Conservation (phyloP, 2,888 invertebrate genomes). For the Allolobophora icterica region DNA sequence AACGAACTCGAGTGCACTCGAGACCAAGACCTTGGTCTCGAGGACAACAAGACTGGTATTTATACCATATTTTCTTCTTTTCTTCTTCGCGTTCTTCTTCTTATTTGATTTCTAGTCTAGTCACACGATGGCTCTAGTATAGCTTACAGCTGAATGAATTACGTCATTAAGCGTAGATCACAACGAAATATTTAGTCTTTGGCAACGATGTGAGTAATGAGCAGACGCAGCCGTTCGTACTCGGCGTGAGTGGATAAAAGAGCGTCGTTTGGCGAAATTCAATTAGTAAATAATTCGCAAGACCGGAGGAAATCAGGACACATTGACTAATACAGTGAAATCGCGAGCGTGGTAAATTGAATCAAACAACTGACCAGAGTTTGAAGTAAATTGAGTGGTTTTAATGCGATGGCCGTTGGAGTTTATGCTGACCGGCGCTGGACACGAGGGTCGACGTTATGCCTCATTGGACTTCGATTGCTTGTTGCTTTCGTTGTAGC, state of each 20-base stretch:
- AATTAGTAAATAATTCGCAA: background rate
- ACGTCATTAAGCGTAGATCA: background rate
- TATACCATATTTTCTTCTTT: too few relatives aligned
- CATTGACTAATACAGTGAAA: background rate
- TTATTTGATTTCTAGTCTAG: background rate
- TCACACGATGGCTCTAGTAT: background rate
- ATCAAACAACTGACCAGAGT: background rate
- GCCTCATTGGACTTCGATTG: background rate
- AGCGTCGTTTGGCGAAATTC: background rate
- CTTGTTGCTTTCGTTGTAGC: background rate
- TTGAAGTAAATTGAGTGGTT: background rate
- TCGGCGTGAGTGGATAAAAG: background rate
- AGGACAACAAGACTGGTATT: too few relatives aligned
- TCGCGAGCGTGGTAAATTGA: background rate
- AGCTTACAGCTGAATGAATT: background rate
- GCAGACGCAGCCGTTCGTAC: background rate
- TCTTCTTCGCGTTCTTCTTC: too few relatives aligned
- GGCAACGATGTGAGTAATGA: background rate
- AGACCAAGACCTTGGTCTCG: too few relatives aligned
- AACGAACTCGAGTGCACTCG: too few relatives aligned
- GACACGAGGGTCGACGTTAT: background rate
- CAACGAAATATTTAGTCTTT: background rate
- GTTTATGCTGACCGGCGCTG: background rate
- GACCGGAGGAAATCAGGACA: background rate
- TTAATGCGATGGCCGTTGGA: constrained; percentile 2